Evolutionary conservation across 2,113 vertebrate species (phyloP).

Genomic region (Centropus unirufus): DNA sequence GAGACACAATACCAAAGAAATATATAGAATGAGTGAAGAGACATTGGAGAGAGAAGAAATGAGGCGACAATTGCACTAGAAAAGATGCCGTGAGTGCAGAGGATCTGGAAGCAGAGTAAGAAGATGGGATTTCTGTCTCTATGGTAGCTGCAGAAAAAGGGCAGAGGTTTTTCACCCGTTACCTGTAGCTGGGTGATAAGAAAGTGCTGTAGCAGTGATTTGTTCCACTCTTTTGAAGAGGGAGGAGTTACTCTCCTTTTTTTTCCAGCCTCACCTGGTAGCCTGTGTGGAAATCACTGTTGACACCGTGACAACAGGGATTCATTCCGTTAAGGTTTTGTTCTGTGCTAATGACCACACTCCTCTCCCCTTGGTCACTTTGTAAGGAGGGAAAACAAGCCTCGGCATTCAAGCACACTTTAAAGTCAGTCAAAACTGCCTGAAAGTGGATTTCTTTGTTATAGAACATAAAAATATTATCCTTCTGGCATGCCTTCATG

Average conservation of each 20-base stretch:
- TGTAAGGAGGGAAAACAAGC: background rate
- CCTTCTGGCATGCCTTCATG: conserved; percentile 41
- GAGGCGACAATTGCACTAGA: background rate
- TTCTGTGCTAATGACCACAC: background rate
- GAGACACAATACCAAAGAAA: background rate
- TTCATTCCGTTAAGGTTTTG: background rate
- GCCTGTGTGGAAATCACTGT: background rate
- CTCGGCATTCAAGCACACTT: conserved; percentile 9
- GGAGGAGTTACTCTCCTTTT: background rate
- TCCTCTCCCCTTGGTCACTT: conserved; percentile 1
- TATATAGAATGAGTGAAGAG: background rate
- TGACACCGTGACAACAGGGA: background rate
- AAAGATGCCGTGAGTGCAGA: background rate
- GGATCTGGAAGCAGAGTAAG: background rate
- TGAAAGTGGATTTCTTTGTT: conserved; percentile 47
- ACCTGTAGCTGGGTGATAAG: background rate
- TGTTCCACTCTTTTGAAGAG: background rate
- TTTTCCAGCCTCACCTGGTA: background rate
- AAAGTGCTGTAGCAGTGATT: rapidly evolving
- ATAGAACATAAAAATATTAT: conserved; percentile 62
- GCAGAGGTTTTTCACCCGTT: background rate
- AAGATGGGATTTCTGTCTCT: background rate
- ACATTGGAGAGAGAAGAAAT: background rate
- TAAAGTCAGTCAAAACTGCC: conserved; percentile 55
- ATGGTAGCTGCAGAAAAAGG: background rate